phyloP scores from a whole-genome alignment of 2,797 vertebrate genomes.

The Rhinella marina region DNA sequence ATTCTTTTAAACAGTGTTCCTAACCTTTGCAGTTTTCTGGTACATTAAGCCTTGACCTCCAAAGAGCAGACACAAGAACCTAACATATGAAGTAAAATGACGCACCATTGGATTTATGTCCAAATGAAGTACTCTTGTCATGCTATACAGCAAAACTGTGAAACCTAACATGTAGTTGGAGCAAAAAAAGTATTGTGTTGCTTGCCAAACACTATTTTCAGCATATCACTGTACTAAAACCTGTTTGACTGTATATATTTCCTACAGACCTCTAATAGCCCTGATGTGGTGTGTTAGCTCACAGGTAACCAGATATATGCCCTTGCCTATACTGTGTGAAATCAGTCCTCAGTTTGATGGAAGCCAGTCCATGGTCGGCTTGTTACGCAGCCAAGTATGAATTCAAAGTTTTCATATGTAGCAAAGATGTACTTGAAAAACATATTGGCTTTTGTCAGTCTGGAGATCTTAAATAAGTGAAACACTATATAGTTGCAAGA shows the following conservation, averaged over 20 bases:
- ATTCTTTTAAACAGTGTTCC: background rate
- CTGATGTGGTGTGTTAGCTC: constrained; percentile 42
- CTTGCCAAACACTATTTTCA: constrained; percentile 31
- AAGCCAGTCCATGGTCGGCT: constrained; percentile 46
- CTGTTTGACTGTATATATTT: constrained; percentile 19
- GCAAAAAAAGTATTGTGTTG: background rate
- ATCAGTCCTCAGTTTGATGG: constrained; percentile 40
- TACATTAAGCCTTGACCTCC: background rate
- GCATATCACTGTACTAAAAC: constrained; percentile 3
- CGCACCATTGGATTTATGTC: background rate
- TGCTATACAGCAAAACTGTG: background rate
- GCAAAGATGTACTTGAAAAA: constrained; percentile 32
- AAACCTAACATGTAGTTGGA: background rate
- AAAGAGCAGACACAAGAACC: background rate
- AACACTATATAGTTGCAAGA: constrained; percentile 29
- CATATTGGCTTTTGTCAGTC: constrained; percentile 23
- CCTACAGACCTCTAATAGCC: constrained; percentile 25
- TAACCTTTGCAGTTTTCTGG: background rate
- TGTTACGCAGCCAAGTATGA: constrained; percentile 35
- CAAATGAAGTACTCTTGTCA: background rate
- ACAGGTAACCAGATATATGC: constrained; percentile 49
- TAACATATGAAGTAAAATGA: background rate
- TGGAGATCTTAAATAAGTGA: constrained; percentile 42
- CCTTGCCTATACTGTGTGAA: constrained; percentile 30
- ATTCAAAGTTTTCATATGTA: constrained; percentile 30